Evolutionary conservation across 1,140 invertebrate species (phyloP), one percentile per base, ranked within the genome.

Genomic region (Drosophila leontia): DNA sequence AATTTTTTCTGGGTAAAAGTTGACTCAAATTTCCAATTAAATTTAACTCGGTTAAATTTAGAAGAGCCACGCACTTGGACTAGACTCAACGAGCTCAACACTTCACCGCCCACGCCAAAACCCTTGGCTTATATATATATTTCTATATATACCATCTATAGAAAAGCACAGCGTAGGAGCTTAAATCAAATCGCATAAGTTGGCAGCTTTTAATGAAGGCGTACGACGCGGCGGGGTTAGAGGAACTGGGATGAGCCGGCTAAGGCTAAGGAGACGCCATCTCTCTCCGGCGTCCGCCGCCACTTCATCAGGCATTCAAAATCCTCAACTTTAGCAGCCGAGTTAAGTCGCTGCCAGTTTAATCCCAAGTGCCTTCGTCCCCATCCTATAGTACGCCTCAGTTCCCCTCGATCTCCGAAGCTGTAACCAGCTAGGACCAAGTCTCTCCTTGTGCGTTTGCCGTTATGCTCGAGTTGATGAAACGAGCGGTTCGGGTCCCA

Each of bases 161-260:
- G n/a, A 29, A 37, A 53, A 50, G 67, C 48, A n/a, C 41, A 55
- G 57, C 58, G 74, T 23, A 62, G 59, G 56, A 65, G 84, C 85
- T 87, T 87, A 84, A 78, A 83, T 65, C 58, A 87, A 88, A 87
- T 87, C 84, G 84, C 84, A 70, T 83, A 87, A 86, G 83, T 88
- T 85, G 81, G 72, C 32, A 78, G 78, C 82, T 85, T 85, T 81
- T 84, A 87, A 87, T 87, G 80, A 87, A 78, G 81, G 64, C 19
- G 23, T 32, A 17, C 17, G 59, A 42, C 37, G n/a, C 29, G 51
- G 11, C 7, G 35, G 23, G 42, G 23, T 13, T 17, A 13, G 13
- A 15, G 41, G n/a, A 17, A 47, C 7, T n/a, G 13, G 39, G 41
- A 45, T 59, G 76, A 60, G 67, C 41, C 32, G 51, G 42, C 41